Conservation (phyloP, 2,797 vertebrate species). For the Gambelia wislizenii region DNA sequence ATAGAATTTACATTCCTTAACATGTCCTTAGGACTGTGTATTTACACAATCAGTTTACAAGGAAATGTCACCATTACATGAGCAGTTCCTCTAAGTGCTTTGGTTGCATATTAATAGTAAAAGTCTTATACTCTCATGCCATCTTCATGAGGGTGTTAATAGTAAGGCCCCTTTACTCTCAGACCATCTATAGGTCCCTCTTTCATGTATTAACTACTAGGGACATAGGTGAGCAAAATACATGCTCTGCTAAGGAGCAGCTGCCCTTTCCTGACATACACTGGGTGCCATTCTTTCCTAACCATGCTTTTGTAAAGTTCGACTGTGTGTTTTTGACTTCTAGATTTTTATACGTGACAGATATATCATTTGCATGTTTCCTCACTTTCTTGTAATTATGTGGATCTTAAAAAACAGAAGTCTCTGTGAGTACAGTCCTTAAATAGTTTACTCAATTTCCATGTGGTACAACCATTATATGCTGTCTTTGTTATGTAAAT, state of each 20-base stretch:
- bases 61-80: neutral
- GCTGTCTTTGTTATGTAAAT: constrained; percentile 60
- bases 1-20: neutral
- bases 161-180: neutral
- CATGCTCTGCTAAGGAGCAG: neutral
- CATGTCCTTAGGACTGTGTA: neutral
- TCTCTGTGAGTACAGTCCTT: constrained; percentile 8
- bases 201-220: neutral
- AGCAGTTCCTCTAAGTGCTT: neutral
- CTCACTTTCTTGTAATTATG: constrained; percentile 29
- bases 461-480: constrained; percentile 46
- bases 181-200: neutral
- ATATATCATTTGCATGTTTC: constrained; percentile 4
- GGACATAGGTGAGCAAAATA: neutral
- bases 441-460: constrained; percentile 49
- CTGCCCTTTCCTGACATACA: neutral
- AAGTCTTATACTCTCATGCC: neutral
- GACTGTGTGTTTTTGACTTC: neutral
- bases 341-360: neutral
- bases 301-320: neutral
- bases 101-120: neutral
- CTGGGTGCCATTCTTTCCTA: neutral
- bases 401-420: constrained; percentile 44
- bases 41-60: neutral
- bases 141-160: neutral